phyloP scores from a whole-genome alignment of 2,888 invertebrate species.

The Drosophila buzzatii region DNA sequence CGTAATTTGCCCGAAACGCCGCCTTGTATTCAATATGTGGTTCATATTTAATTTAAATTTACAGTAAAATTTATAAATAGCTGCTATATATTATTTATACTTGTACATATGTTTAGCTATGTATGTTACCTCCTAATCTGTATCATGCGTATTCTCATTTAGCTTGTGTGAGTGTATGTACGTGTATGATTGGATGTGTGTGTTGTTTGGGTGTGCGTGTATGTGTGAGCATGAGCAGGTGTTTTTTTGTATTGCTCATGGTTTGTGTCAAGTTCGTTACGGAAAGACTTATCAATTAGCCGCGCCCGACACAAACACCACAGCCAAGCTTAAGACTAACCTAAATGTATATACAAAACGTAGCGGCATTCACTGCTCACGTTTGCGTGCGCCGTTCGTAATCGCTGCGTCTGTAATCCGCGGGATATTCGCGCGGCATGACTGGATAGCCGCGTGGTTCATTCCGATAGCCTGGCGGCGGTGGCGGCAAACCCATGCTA shows the following conservation, averaged over 20 bases:
- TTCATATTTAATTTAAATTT: conserved; percentile 46
- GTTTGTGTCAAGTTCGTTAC: conserved; percentile 37
- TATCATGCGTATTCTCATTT: conserved; percentile 30
- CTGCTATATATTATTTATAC: conserved; percentile 60
- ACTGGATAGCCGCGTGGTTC: conserved; percentile 85
- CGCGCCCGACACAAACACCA: conserved; percentile 35
- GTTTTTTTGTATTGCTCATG: conserved; percentile 1
- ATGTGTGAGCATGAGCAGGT: conserved; percentile 27
- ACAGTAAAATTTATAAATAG: conserved; percentile 64
- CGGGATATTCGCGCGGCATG: conserved; percentile 85
- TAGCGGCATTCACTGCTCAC: conserved; percentile 46
- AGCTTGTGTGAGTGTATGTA: conserved; percentile 24
- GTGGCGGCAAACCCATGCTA: conserved; percentile 82
- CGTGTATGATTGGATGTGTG: conserved; percentile 2
- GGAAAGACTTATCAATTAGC: conserved; percentile 24
- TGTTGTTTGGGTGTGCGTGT: conserved; percentile 12
- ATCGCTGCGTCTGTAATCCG: conserved; percentile 86
- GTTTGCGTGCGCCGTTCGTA: conserved; percentile 82
- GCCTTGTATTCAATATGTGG: conserved; percentile 39
- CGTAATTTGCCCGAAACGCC: conserved; percentile 47
- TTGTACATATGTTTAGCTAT: conserved; percentile 63
- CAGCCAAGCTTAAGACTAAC: conserved; percentile 55
- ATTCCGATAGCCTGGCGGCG: conserved; percentile 83
- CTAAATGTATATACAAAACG: conserved; percentile 61
- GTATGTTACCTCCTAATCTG: conserved; percentile 43